A percentile compares a stretch with the other conserved stretches of the same genome.
Evolutionary conservation across 2,888 invertebrate genomes (phyloP).

Genomic region (Chrysotoxum bicinctum): DNA sequence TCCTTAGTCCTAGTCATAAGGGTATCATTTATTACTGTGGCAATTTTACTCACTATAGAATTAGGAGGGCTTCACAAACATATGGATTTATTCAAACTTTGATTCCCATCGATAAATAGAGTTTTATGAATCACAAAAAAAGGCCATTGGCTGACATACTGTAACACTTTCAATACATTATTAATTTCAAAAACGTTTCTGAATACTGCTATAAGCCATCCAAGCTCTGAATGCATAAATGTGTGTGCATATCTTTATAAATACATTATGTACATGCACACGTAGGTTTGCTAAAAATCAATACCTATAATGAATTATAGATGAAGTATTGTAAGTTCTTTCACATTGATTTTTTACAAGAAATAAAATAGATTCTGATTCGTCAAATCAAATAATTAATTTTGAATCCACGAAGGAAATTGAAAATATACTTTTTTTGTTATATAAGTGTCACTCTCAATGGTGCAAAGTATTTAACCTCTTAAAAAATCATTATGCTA

Average conservation of each 20-base stretch:
- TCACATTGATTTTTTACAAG: too few relatives aligned
- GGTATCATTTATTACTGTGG: slow-evolving; percentile 12
- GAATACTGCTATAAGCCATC: slow-evolving; percentile 1
- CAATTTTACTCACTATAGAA: not conserved
- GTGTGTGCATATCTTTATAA: not conserved
- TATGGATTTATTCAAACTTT: slow-evolving; percentile 23
- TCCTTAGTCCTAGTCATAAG: slow-evolving; percentile 10
- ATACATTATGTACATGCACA: not conserved
- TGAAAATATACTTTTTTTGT: too few relatives aligned
- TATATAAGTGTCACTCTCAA: too few relatives aligned
- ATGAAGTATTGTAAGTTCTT: too few relatives aligned
- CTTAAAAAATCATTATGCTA: too few relatives aligned
- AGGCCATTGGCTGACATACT: slow-evolving; percentile 22
- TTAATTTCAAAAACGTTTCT: slow-evolving; percentile 29
- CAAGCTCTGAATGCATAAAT: not conserved
- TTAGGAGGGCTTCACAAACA: not conserved
- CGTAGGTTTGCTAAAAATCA: not conserved
- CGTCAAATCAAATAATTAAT: too few relatives aligned
- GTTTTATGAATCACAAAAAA: slow-evolving; percentile 50
- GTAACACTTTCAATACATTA: slow-evolving; percentile 40
- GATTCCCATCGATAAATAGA: slow-evolving; percentile 53
- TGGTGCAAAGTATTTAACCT: too few relatives aligned
- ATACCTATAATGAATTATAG: too few relatives aligned
- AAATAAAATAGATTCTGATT: too few relatives aligned
- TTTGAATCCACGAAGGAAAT: too few relatives aligned